phyloP scores from a whole-genome alignment of 2,888 invertebrate genomes.

The Alviniconcha strummeri region DNA sequence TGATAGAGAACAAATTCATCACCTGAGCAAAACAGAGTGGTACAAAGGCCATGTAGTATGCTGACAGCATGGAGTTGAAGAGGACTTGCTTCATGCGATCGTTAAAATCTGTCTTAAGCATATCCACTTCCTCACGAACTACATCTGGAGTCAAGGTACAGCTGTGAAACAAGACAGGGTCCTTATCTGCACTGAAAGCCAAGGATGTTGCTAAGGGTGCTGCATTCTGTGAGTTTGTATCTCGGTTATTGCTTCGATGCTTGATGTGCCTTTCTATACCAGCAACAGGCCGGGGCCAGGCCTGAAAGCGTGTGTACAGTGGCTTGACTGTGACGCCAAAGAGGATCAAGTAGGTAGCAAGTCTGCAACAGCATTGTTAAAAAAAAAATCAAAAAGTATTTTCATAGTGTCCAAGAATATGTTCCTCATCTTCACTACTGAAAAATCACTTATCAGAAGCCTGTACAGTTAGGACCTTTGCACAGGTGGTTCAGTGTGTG shows the following conservation, averaged over 20 bases:
- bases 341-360: conserved; percentile 77
- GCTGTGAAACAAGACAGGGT: conserved; percentile 65
- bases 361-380: conserved; percentile 57
- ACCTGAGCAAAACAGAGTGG: conserved; percentile 93
- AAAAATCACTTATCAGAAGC: no score
- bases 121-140: conserved; percentile 87
- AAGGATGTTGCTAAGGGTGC: not conserved
- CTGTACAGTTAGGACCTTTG: no score
- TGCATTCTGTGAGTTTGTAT: not conserved
- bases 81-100: conserved; percentile 90
- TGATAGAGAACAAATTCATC: conserved; percentile 42
- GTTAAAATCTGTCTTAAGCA: conserved; percentile 90
- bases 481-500: no score
- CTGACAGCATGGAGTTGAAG: conserved; percentile 87
- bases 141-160: conserved; percentile 73
- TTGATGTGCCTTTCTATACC: conserved; percentile 33
- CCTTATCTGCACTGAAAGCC: conserved; percentile 35
- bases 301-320: conserved; percentile 79
- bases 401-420: conserved; percentile 82
- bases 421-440: no score
- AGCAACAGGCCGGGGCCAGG: conserved; percentile 59
- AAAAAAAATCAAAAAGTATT: conserved; percentile 23
- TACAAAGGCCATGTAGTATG: conserved; percentile 91
- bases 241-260: conserved; percentile 7
- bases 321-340: conserved; percentile 87